Evolutionary conservation across 2,113 vertebrate genomes (phyloP).

Genomic region (Lota lota): DNA sequence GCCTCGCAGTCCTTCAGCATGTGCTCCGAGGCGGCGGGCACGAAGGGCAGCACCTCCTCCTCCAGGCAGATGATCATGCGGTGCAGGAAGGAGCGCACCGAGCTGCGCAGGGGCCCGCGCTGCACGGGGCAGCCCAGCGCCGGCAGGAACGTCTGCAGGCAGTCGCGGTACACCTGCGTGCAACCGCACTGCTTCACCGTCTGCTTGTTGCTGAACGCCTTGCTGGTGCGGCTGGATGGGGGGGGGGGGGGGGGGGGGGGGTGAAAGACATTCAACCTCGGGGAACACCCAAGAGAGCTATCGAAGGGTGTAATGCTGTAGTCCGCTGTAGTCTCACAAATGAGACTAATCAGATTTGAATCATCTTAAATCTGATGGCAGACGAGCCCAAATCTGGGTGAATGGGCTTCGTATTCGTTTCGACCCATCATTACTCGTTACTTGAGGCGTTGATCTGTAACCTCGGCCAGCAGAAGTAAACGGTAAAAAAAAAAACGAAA

Average conservation of each 20-base stretch:
- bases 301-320: not conserved
- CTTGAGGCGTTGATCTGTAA: too few relatives aligned
- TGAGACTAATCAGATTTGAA: too few relatives aligned
- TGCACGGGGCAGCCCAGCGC: slow-evolving; percentile 93
- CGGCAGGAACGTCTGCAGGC: slow-evolving; percentile 90
- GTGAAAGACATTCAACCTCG: not conserved
- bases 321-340: not conserved
- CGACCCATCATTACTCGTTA: too few relatives aligned
- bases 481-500: too few relatives aligned
- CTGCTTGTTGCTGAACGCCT: slow-evolving; percentile 99
- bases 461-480: too few relatives aligned
- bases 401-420: too few relatives aligned
- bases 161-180: slow-evolving; percentile 94
- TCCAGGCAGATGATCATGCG: slow-evolving; percentile 99
- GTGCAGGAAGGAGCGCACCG: slow-evolving; percentile 95
- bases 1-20: slow-evolving; percentile 99
- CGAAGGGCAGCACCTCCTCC: slow-evolving; percentile 95
- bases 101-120: slow-evolving; percentile 85
- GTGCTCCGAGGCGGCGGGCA: slow-evolving; percentile 92
- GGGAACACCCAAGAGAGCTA: not conserved
- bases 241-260: not conserved
- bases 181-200: slow-evolving; percentile 97
- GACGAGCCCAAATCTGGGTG: too few relatives aligned
- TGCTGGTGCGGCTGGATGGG: slow-evolving; percentile 88
- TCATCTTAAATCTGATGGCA: too few relatives aligned